phyloP scores from a whole-genome alignment of 2,888 invertebrate species.

The Plebejus argus region DNA sequence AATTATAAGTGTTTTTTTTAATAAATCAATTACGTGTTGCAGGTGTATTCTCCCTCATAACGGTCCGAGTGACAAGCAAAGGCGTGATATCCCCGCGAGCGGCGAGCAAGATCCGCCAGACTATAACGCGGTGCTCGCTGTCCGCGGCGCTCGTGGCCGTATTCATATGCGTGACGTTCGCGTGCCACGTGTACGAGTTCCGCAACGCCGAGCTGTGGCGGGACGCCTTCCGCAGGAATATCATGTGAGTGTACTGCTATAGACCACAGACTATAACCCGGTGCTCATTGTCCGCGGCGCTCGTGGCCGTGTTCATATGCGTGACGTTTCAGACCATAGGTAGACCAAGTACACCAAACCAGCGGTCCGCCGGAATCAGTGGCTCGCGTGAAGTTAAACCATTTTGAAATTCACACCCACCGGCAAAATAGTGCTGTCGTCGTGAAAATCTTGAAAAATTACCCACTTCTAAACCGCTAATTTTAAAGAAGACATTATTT shows the following conservation, averaged over 20 bases:
- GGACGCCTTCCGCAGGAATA: slow-evolving; percentile 87
- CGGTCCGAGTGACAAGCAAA: slow-evolving; percentile 89
- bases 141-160: slow-evolving; percentile 89
- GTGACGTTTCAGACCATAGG: slow-evolving; percentile 82
- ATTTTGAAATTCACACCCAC: no score
- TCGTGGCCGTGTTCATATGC: slow-evolving; percentile 88
- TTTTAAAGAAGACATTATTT: no score
- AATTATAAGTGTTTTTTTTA: neutral
- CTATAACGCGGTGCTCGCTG: slow-evolving; percentile 91
- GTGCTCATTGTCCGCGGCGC: slow-evolving; percentile 86
- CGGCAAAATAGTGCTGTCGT: no score
- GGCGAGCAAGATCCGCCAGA: slow-evolving; percentile 91
- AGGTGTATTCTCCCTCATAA: slow-evolving; percentile 90
- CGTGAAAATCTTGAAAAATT: no score
- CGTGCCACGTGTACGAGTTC: slow-evolving; percentile 92
- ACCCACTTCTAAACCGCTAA: no score
- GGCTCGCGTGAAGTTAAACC: no score
- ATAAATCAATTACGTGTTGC: slow-evolving; percentile 32
- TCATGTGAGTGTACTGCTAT: slow-evolving; percentile 84
- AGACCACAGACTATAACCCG: slow-evolving; percentile 81
- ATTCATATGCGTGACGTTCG: slow-evolving; percentile 89
- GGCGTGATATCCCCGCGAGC: slow-evolving; percentile 92
- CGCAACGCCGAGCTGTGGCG: slow-evolving; percentile 88
- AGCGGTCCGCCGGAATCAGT: no score
- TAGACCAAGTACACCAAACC: no score